These are phyloP conservation scores for Carcharodon carcharias DNA, from an alignment of 2,797 vertebrate species.

Conservation along the genomic window DNA sequence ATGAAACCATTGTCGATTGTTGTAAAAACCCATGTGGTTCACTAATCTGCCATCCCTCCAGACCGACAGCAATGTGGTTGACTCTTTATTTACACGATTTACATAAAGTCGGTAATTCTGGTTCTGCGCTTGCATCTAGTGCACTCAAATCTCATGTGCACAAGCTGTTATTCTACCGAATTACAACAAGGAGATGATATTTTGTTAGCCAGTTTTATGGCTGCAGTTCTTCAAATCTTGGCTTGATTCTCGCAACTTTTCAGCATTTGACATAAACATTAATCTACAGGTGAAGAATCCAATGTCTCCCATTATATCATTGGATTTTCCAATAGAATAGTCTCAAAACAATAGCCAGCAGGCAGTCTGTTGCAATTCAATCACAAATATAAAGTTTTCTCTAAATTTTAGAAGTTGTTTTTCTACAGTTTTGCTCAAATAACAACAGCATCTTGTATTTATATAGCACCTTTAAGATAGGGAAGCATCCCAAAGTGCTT, in stretches of 20 bases:
- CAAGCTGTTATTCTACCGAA: conserved; percentile 11
- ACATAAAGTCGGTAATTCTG: background rate
- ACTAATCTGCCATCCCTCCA: too few species aligned
- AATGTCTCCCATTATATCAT: background rate
- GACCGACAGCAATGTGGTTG: too few species aligned
- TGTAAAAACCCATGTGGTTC: too few species aligned
- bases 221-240: background rate
- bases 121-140: background rate
- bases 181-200: background rate
- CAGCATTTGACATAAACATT: background rate
- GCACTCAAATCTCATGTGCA: background rate
- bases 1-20: too few species aligned
- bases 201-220: background rate
- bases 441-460: too few species aligned
- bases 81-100: background rate
- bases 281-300: background rate
- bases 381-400: too few species aligned
- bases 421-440: too few species aligned
- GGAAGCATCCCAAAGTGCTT: too few species aligned
- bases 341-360: background rate
- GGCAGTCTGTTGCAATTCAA: too few species aligned
- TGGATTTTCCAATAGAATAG: background rate
- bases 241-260: background rate
- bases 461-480: too few species aligned
- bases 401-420: too few species aligned